Evolutionary conservation across 2,888 invertebrate genomes (phyloP).

Genomic region (Allygus modestus): DNA sequence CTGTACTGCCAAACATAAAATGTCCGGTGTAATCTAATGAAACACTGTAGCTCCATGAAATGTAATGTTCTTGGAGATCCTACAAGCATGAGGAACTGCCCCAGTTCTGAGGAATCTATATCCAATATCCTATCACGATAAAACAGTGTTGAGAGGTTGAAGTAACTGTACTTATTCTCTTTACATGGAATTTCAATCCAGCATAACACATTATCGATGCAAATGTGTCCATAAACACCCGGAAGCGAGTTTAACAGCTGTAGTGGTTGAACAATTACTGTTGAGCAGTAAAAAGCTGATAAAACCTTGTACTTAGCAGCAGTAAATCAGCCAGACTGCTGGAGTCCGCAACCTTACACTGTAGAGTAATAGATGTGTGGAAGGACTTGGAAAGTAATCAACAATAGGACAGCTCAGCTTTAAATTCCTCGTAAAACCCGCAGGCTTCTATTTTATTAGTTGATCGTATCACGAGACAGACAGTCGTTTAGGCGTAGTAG

Average conservation of each 20-base stretch:
- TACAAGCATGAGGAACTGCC: no score
- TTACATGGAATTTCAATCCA: conserved; percentile 27
- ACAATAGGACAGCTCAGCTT: neutral
- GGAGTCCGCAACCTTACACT: conserved; percentile 4
- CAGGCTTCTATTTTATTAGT: no score
- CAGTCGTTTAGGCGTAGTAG: no score
- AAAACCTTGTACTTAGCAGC: conserved; percentile 30
- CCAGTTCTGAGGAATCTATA: neutral
- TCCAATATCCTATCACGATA: neutral
- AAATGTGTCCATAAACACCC: conserved; percentile 14
- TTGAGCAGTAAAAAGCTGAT: conserved; percentile 28
- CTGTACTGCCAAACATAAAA: no score
- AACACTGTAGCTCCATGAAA: no score
- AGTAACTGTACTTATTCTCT: neutral
- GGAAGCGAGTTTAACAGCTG: conserved; percentile 27
- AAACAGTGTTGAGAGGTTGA: neutral
- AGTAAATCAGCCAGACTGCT: conserved; percentile 13
- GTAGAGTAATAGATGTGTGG: neutral
- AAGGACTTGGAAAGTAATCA: neutral
- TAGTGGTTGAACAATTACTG: conserved; percentile 18
- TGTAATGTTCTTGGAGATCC: no score
- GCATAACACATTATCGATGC: conserved; percentile 6
- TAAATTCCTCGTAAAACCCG: no score
- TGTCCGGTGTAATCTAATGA: no score
- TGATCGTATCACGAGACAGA: no score